Percentiles rank a stretch among this genome's conserved stretches.
phyloP scores from a whole-genome alignment of 2,797 vertebrate species.

The Chrysolophus pictus region DNA sequence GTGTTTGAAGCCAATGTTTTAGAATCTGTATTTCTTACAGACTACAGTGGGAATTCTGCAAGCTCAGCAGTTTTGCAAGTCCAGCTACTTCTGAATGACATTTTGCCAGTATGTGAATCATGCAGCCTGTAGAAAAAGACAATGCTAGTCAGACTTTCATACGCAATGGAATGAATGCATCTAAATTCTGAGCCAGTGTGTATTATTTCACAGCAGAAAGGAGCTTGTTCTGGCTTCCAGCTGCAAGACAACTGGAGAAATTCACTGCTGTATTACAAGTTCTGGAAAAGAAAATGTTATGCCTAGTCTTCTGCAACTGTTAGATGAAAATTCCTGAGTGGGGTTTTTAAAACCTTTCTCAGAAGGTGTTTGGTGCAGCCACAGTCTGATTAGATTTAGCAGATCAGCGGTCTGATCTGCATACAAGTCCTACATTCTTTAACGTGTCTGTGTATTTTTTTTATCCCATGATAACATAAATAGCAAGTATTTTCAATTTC shows the following conservation, averaged over 20 bases:
- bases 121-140: not conserved
- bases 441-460: not conserved
- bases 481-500: not conserved
- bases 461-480: not conserved
- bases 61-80: not conserved
- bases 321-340: not conserved
- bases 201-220: not conserved
- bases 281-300: not conserved
- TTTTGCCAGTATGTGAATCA: not conserved
- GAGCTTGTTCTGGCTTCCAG: not conserved
- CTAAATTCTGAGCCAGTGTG: not conserved
- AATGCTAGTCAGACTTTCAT: not conserved
- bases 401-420: not conserved
- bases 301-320: not conserved
- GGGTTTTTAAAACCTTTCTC: not conserved
- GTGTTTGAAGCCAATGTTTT: not conserved
- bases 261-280: not conserved
- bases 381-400: not conserved
- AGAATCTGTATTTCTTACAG: not conserved
- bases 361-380: not conserved
- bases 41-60: not conserved
- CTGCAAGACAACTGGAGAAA: not conserved
- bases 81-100: not conserved
- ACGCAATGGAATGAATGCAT: not conserved
- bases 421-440: not conserved